A percentile compares a stretch with the other conserved stretches of the same genome.
phyloP scores from a whole-genome alignment of 2,888 invertebrate genomes.

The Lycocerus yunnanus region DNA sequence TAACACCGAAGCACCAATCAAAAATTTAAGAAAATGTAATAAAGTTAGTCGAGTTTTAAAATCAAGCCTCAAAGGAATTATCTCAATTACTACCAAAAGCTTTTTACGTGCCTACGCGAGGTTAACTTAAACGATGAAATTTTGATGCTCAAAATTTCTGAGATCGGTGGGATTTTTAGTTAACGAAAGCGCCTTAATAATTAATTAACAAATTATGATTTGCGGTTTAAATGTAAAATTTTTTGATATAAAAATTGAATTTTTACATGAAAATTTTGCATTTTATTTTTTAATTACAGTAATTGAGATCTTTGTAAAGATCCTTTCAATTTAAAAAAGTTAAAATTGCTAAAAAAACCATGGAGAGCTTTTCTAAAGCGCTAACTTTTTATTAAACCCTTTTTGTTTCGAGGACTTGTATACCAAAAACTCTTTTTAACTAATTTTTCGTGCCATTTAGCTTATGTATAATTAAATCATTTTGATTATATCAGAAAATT shows the following conservation, averaged over 20 bases:
- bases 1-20: not conserved
- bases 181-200: not conserved
- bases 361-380: not conserved
- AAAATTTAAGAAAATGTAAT: constrained; percentile 4
- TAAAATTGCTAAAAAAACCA: not conserved
- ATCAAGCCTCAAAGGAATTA: constrained; percentile 5
- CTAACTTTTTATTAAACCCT: not conserved
- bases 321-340: not conserved
- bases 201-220: not conserved
- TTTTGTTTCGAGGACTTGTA: not conserved
- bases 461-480: not conserved
- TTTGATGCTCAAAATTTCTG: not conserved
- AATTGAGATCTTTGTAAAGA: not conserved
- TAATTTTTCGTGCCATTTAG: not conserved
- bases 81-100: constrained; percentile 9
- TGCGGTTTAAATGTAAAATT: not conserved
- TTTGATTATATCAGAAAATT: not conserved
- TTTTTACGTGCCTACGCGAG: constrained; percentile 8
- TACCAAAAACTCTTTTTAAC: not conserved
- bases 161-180: not conserved
- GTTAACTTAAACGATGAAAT: constrained; percentile 4
- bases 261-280: not conserved
- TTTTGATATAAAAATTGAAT: not conserved
- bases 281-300: not conserved
- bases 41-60: constrained; percentile 10